Evolutionary conservation across 2,888 invertebrate species (phyloP).

Genomic region (Drosophila infuscata): DNA sequence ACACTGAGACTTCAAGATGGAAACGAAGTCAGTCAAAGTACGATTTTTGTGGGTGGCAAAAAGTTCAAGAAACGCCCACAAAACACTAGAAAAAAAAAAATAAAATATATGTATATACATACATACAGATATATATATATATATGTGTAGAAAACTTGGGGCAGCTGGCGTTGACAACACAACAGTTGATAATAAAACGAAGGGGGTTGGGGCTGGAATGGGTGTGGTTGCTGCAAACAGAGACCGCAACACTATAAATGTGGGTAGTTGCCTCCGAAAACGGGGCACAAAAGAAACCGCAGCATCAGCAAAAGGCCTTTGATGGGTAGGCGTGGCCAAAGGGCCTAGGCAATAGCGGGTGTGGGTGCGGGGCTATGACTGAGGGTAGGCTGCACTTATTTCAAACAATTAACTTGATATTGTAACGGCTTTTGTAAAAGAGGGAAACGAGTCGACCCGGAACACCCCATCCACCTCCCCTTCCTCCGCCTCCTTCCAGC

Average conservation of each 20-base stretch:
- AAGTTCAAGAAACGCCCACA: slow-evolving; percentile 51
- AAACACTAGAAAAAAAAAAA: slow-evolving; percentile 14
- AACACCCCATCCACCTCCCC: slow-evolving; percentile 18
- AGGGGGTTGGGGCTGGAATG: background rate
- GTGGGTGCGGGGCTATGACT: slow-evolving; percentile 9
- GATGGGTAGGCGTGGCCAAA: slow-evolving; percentile 9
- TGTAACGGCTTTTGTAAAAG: slow-evolving; percentile 75
- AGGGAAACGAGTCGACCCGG: slow-evolving; percentile 39
- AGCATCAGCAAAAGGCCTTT: slow-evolving; percentile 72
- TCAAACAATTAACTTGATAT: slow-evolving; percentile 83
- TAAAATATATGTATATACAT: slow-evolving; percentile 4
- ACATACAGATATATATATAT: background rate
- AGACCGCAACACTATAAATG: slow-evolving; percentile 79
- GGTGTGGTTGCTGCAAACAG: slow-evolving; percentile 47
- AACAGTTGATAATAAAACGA: slow-evolving; percentile 35
- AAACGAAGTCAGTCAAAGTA: slow-evolving; percentile 69
- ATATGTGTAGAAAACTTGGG: slow-evolving; percentile 19
- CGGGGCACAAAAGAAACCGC: slow-evolving; percentile 78
- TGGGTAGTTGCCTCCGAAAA: slow-evolving; percentile 67
- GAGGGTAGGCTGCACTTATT: slow-evolving; percentile 70
- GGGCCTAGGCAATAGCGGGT: slow-evolving; percentile 20
- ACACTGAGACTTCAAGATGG: slow-evolving; percentile 48
- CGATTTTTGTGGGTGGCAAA: slow-evolving; percentile 43
- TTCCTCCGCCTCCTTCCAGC: background rate
- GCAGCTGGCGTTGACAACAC: slow-evolving; percentile 75